A percentile compares a stretch with the other conserved stretches of the same genome.
These are phyloP conservation scores for Mustela nigripes DNA, from an alignment of 2,113 vertebrate species.

Conservation along the genomic window DNA sequence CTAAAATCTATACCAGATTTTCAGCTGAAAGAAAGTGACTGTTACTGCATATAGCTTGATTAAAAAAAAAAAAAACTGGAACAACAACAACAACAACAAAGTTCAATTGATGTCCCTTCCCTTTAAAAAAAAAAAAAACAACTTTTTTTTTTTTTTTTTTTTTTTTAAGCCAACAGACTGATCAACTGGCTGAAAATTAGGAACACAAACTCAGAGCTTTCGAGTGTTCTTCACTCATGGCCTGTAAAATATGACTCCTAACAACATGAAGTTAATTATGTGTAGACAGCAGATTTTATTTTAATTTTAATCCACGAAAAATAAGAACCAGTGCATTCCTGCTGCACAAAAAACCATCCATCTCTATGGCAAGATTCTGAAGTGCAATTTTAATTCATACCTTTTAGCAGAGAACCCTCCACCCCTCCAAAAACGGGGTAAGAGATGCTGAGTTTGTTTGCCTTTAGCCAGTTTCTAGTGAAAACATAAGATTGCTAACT, in stretches of 20 bases:
- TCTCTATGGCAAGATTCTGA: constrained; percentile 13
- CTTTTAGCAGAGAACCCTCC: neutral
- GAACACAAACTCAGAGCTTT: neutral
- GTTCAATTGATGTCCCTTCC: constrained; percentile 19
- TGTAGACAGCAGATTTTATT: constrained; percentile 55
- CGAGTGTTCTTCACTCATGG: constrained; percentile 66
- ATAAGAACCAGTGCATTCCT: neutral
- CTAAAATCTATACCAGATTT: constrained; percentile 65
- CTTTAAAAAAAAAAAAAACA: neutral
- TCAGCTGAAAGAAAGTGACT: constrained; percentile 26
- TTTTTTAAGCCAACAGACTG: constrained; percentile 55
- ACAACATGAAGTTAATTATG: constrained; percentile 77
- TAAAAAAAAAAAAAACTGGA: neutral
- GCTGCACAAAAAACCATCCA: neutral
- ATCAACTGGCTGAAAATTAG: constrained; percentile 22
- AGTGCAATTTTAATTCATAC: constrained; percentile 23
- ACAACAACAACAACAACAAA: neutral
- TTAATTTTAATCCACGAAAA: constrained; percentile 11
- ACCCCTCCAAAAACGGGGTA: neutral
- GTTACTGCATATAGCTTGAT: neutral
- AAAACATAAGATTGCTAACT: neutral
- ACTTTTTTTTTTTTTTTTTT: neutral
- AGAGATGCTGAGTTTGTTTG: neutral
- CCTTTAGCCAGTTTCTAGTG: neutral
- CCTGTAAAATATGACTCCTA: constrained; percentile 80